These are phyloP conservation scores for Drosophila nigritarsus DNA, from an alignment of 2,888 invertebrate genomes.

Conservation along the genomic window DNA sequence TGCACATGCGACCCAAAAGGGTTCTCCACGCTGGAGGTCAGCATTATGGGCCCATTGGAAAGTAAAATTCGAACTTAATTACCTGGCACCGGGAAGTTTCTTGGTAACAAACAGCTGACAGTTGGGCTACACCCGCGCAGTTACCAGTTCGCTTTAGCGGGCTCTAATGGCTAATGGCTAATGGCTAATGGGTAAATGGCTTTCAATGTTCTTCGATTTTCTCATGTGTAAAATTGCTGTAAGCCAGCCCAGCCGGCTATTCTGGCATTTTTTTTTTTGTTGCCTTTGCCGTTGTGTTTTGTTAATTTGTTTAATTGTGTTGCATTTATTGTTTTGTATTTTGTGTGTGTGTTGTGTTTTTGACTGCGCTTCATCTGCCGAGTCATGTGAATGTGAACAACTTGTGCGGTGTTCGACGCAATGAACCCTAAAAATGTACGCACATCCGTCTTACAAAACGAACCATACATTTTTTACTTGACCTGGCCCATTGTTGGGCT, in stretches of 20 bases:
- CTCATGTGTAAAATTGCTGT: constrained; percentile 76
- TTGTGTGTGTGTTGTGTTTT: constrained; percentile 11
- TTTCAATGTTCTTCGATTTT: constrained; percentile 75
- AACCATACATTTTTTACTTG: constrained; percentile 45
- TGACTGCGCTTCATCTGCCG: constrained; percentile 66
- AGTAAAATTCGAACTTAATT: constrained; percentile 76
- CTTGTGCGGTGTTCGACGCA: constrained; percentile 72
- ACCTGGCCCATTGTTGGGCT: constrained; percentile 40
- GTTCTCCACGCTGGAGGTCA: constrained; percentile 60
- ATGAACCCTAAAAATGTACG: constrained; percentile 75
- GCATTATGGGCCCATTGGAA: constrained; percentile 68
- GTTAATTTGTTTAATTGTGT: constrained; percentile 80
- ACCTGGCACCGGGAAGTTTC: constrained; percentile 67
- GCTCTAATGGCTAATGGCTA: constrained; percentile 47
- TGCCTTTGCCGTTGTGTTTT: constrained; percentile 45
- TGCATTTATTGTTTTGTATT: constrained; percentile 40
- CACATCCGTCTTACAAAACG: constrained; percentile 64
- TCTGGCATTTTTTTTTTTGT: constrained; percentile 31
- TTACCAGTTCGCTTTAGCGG: constrained; percentile 23
- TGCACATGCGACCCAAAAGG: constrained; percentile 71
- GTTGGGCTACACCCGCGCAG: constrained; percentile 77
- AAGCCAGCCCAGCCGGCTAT: constrained; percentile 18
- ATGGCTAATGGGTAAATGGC: constrained; percentile 51
- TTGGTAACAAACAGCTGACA: constrained; percentile 73
- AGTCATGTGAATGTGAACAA: constrained; percentile 76